Base-by-base conservation (phyloP, 2,797 vertebrate species). In the Betta splendens region DNA sequence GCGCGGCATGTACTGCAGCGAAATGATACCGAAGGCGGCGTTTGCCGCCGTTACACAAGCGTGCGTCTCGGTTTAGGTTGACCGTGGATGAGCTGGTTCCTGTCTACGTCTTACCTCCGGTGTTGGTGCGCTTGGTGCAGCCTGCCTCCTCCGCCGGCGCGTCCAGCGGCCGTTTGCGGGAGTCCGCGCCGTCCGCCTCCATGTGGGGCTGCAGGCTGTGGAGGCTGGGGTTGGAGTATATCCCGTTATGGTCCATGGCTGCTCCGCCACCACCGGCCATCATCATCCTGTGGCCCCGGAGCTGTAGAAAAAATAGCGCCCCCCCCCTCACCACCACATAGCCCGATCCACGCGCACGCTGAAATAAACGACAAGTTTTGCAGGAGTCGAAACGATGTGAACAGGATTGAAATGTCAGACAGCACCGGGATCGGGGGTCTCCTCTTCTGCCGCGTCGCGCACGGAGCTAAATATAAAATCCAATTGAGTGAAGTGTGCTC, bases 61-160 rank as follows among this genome's bases (percentile, higher is more conserved):
- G n/a, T n/a, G n/a, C n/a, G n/a, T n/a, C n/a, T n/a, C n/a, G n/a
- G n/a, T n/a, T n/a, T n/a, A n/a, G n/a, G n/a, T n/a, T n/a, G n/a
- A n/a, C n/a, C n/a, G 61, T 48, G 56, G 51, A 61, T 9, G 64
- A 42, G 55, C 49, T 18, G 52, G 4, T 12, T 3, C 1, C 31
- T 33, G 33, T 46, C 42, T 26, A 12, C 38, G 17, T 76, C 92
- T 92, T 91, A 95, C 94, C 94, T 90, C 92, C 94, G 3, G 86
- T 94, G 90, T 95, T 95, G 83, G 93, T 94, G 80, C 94, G 91
- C 85, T 95, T 95, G 88, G 93, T 95, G 80, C 94, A 93, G 80
- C 93, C 87, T 78, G 92, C 87, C 87, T 91, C 95, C 83, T 95
- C 94, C 23, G 90, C 91, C 78, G 94, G 94, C 82, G 93, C 93